These are phyloP conservation scores for Vicugna pacos DNA, from an alignment of 2,113 vertebrate genomes.

Conservation along the genomic window DNA sequence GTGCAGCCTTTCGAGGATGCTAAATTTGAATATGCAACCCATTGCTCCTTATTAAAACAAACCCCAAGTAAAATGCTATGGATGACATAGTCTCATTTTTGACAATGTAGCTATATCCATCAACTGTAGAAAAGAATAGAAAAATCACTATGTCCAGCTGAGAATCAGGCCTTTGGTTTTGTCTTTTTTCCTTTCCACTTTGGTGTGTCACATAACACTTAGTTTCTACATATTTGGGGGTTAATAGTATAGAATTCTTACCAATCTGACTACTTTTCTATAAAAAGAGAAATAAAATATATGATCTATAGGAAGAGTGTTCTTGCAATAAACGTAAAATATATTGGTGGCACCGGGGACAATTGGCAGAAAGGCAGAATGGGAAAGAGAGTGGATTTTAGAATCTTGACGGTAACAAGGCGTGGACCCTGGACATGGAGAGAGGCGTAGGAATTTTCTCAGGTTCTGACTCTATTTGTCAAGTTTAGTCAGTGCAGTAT, in stretches of 20 bases:
- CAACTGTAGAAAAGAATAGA: not conserved
- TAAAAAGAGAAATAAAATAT: not conserved
- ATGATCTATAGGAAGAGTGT: not conserved
- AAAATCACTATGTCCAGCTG: not conserved
- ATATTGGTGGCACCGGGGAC: not conserved
- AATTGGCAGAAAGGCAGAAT: not conserved
- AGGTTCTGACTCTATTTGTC: not conserved
- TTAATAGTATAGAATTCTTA: not conserved
- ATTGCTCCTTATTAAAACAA: slow-evolving; percentile 25
- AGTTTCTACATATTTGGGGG: not conserved
- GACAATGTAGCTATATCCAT: not conserved
- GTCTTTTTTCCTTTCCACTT: not conserved
- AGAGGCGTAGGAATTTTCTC: not conserved
- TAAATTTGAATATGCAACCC: not conserved
- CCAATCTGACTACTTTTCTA: not conserved
- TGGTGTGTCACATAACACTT: not conserved
- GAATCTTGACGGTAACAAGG: not conserved
- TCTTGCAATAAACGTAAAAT: not conserved
- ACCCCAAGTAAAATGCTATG: not conserved
- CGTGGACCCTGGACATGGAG: fast-evolving
- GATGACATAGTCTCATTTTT: not conserved
- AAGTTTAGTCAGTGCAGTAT: not conserved
- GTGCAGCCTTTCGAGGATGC: not conserved
- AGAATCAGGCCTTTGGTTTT: not conserved
- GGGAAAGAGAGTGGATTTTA: not conserved